Conservation (phyloP, 2,888 invertebrate species). For the Sepioteuthis lessoniana region DNA sequence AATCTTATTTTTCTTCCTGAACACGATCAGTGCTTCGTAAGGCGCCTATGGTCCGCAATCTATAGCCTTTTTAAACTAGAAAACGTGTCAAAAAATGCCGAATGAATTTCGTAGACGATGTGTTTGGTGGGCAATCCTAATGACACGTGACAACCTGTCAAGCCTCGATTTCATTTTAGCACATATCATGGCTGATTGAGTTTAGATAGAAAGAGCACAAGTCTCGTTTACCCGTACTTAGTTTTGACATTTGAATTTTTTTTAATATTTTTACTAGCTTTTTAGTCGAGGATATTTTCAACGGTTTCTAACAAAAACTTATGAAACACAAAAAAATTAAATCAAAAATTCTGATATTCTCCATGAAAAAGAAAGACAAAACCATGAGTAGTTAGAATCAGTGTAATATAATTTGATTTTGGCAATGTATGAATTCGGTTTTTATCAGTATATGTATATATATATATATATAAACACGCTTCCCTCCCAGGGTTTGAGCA, state of each 20-base stretch:
- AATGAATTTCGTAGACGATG: neutral
- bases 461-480: too few relatives aligned
- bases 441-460: too few relatives aligned
- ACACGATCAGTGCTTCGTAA: neutral
- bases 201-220: neutral
- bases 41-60: neutral
- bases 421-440: too few relatives aligned
- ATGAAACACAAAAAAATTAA: too few relatives aligned
- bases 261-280: too few relatives aligned
- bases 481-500: too few relatives aligned
- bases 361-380: too few relatives aligned
- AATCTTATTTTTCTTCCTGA: neutral
- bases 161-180: conserved; percentile 20
- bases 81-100: neutral
- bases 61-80: neutral
- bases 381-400: too few relatives aligned
- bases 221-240: neutral
- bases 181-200: neutral
- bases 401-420: too few relatives aligned
- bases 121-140: neutral
- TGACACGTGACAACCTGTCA: conserved; percentile 33
- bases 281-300: too few relatives aligned
- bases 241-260: neutral
- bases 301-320: too few relatives aligned
- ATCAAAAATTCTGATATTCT: too few relatives aligned